Conservation (phyloP, 2,888 invertebrate species). For the Mechanitis mazaeus region DNA sequence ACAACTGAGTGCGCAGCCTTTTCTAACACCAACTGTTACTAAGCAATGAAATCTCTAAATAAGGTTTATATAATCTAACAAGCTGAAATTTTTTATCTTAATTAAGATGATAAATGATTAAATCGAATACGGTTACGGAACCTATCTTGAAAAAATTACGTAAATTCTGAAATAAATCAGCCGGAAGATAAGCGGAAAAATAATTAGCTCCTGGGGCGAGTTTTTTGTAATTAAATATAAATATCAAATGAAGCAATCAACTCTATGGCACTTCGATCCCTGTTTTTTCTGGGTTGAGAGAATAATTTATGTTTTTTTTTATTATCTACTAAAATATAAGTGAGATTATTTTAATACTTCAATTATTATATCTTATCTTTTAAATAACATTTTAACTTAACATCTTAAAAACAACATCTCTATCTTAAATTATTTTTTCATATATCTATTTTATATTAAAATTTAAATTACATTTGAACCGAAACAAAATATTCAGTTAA, state of each 20-base stretch:
- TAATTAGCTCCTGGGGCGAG: slow-evolving; percentile 58
- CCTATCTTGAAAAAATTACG: slow-evolving; percentile 34
- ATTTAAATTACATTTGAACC: background rate
- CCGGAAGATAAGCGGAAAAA: slow-evolving; percentile 64
- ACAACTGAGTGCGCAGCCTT: too few species aligned
- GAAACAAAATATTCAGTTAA: background rate
- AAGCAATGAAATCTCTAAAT: too few species aligned
- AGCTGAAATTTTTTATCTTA: slow-evolving; percentile 15
- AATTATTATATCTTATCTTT: background rate
- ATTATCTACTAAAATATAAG: background rate
- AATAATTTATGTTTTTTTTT: background rate
- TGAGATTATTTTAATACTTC: background rate
- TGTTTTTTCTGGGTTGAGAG: background rate
- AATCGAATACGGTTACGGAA: slow-evolving; percentile 33
- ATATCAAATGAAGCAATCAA: slow-evolving; percentile 66
- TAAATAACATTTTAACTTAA: too few species aligned
- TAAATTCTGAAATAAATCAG: slow-evolving; percentile 63
- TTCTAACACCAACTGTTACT: too few species aligned
- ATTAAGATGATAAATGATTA: slow-evolving; percentile 28
- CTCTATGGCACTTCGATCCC: slow-evolving; percentile 42
- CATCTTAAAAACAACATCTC: too few species aligned
- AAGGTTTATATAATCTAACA: background rate
- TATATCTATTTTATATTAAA: too few species aligned
- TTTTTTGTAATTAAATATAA: slow-evolving; percentile 74
- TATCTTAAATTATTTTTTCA: too few species aligned